Evolutionary conservation across 2,888 invertebrate genomes (phyloP).

Genomic region (Heteromurus nitidus): DNA sequence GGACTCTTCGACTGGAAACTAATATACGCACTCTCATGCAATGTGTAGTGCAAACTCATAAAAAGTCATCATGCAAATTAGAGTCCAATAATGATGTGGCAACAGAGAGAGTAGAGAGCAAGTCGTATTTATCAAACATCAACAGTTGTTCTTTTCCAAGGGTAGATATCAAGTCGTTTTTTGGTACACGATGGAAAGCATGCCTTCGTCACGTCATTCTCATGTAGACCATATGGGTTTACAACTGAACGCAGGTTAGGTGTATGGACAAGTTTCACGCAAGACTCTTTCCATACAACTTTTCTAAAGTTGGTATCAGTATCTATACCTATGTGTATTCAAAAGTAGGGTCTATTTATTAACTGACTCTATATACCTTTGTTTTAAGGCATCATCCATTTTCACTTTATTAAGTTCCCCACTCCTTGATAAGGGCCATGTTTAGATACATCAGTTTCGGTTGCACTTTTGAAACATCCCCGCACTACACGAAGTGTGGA

Average conservation of each 20-base stretch:
- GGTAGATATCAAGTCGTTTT: slow-evolving; percentile 8
- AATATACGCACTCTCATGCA: slow-evolving; percentile 35
- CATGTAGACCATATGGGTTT: slow-evolving; percentile 58
- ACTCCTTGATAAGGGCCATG: not conserved
- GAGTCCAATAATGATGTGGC: slow-evolving; percentile 36
- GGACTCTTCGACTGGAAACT: slow-evolving; percentile 28
- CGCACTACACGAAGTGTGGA: not conserved
- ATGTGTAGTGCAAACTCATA: slow-evolving; percentile 24
- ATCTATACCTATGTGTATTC: too few relatives aligned
- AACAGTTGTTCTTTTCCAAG: slow-evolving; percentile 44
- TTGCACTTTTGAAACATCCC: not conserved
- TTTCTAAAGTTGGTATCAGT: too few relatives aligned
- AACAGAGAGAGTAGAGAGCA: slow-evolving; percentile 23
- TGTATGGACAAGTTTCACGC: not conserved
- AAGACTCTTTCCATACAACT: not conserved
- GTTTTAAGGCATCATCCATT: too few relatives aligned
- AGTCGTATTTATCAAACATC: slow-evolving; percentile 18
- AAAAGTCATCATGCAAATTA: slow-evolving; percentile 61
- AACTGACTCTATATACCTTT: too few relatives aligned
- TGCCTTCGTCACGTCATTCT: slow-evolving; percentile 57
- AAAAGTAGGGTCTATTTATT: too few relatives aligned
- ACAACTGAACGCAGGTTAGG: too few relatives aligned
- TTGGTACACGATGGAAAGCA: slow-evolving; percentile 40
- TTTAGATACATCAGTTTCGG: slow-evolving; percentile 9
- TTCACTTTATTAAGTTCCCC: too few relatives aligned